phyloP scores from a whole-genome alignment of 2,797 vertebrate species.

The Micrastur ruficollis region DNA sequence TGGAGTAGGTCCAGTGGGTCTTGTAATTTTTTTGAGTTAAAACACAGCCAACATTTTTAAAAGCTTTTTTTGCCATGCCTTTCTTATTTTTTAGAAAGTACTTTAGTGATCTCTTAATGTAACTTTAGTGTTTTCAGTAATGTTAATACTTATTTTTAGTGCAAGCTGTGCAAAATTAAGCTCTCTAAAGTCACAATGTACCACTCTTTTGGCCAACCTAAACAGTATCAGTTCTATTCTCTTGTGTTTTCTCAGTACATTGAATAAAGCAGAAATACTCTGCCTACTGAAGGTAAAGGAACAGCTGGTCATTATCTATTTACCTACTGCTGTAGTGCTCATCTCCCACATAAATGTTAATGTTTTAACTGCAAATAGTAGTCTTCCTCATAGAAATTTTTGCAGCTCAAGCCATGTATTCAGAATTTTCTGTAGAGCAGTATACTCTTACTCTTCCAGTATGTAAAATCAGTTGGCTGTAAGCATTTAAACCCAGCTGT shows the following conservation, averaged over 20 bases:
- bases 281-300: neutral
- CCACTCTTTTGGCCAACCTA: neutral
- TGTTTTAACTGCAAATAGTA: neutral
- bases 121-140: neutral
- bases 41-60: neutral
- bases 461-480: neutral
- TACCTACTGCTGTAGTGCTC: neutral
- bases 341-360: neutral
- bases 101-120: neutral
- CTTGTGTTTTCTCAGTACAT: neutral
- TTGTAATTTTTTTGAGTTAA: neutral
- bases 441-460: neutral
- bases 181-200: neutral
- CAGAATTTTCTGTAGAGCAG: neutral
- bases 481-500: neutral
- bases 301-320: neutral
- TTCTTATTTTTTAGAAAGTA: neutral
- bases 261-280: neutral
- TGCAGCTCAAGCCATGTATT: neutral
- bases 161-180: neutral
- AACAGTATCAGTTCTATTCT: neutral
- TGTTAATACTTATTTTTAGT: neutral
- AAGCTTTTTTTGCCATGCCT: neutral
- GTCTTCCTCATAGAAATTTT: neutral
- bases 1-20: neutral